phyloP scores from a whole-genome alignment of 2,113 vertebrate genomes.

The Halichoerus grypus region DNA sequence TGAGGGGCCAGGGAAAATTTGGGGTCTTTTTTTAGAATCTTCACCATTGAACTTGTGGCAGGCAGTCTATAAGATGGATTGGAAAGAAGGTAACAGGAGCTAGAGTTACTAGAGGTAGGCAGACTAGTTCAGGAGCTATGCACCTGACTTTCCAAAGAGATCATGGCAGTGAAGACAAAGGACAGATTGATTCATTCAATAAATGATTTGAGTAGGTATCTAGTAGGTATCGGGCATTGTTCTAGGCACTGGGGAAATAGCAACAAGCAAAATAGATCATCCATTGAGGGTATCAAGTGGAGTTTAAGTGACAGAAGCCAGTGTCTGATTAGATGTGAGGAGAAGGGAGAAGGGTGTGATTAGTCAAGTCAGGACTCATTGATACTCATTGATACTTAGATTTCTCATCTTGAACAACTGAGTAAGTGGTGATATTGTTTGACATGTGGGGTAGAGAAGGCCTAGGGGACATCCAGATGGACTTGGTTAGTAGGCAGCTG shows the following conservation, averaged over 20 bases:
- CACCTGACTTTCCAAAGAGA: background rate
- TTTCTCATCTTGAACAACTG: background rate
- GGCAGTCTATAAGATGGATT: background rate
- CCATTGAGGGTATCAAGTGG: background rate
- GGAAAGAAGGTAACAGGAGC: background rate
- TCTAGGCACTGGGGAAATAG: background rate
- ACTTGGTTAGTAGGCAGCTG: background rate
- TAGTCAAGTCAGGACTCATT: background rate
- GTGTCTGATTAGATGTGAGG: background rate
- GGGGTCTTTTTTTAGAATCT: background rate
- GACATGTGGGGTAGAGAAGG: background rate
- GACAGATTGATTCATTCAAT: background rate
- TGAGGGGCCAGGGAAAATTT: background rate
- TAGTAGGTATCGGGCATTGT: background rate
- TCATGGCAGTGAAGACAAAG: background rate
- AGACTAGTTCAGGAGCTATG: background rate
- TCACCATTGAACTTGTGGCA: background rate
- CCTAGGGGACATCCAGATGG: background rate
- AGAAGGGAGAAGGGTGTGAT: background rate
- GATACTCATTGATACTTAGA: background rate
- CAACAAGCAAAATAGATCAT: background rate
- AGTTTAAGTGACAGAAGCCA: background rate
- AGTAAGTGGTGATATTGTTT: background rate
- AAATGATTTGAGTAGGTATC: background rate
- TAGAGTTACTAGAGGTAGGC: background rate